A percentile compares a stretch with the other conserved stretches of the same genome.
These are phyloP conservation scores for Conistra vaccinii DNA, from an alignment of 2,888 invertebrate genomes.

Conservation along the genomic window DNA sequence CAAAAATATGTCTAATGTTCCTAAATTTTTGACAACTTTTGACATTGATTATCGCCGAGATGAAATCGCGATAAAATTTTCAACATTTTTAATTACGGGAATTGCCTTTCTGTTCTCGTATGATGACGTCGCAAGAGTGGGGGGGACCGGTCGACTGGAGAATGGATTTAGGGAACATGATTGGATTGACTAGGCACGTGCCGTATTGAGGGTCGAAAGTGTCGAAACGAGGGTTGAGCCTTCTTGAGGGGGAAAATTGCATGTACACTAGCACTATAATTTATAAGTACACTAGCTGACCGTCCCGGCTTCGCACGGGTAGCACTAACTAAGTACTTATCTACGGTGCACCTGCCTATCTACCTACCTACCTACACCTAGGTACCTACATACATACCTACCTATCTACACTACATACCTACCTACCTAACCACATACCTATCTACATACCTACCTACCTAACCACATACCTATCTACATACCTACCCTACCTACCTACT, in stretches of 20 bases:
- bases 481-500: too few species aligned
- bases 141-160: conserved; percentile 2
- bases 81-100: not conserved
- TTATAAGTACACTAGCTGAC: too few species aligned
- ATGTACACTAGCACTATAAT: too few species aligned
- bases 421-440: too few species aligned
- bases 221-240: conserved; percentile 13
- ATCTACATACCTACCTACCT: too few species aligned
- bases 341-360: too few species aligned
- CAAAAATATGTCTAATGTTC: not conserved
- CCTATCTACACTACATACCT: too few species aligned
- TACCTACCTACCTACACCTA: too few species aligned
- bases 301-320: too few species aligned
- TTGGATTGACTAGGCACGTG: conserved; percentile 50
- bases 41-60: not conserved
- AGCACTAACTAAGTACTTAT: too few species aligned
- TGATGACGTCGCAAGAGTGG: conserved; percentile 11
- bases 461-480: too few species aligned
- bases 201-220: conserved; percentile 33
- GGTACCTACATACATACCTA: too few species aligned
- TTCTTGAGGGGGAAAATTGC: conserved; percentile 22
- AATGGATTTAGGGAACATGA: conserved; percentile 41
- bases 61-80: not conserved
- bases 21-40: not conserved
- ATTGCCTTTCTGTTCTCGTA: not conserved